These are phyloP conservation scores for Papilio polytes DNA, from an alignment of 1,140 invertebrate genomes.

Conservation along the genomic window DNA sequence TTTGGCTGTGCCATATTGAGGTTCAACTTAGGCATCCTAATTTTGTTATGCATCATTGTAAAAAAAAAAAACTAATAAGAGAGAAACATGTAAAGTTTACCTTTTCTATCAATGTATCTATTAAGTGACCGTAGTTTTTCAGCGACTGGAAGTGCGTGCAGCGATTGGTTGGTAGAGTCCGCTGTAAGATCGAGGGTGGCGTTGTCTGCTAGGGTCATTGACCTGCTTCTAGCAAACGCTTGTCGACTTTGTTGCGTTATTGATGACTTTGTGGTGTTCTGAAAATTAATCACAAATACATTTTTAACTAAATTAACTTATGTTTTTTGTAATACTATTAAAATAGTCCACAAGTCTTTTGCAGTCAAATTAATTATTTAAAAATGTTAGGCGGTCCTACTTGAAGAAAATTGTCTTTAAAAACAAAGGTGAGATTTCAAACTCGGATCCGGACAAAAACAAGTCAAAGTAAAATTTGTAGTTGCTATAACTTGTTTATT, in stretches of 20 bases:
- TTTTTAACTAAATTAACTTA: background rate
- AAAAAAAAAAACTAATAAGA: too few species aligned
- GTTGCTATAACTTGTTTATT: background rate
- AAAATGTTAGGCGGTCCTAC: background rate
- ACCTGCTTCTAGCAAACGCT: slow-evolving; percentile 8
- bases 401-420: background rate
- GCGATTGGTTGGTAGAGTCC: slow-evolving; percentile 66
- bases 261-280: slow-evolving; percentile 39
- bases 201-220: slow-evolving; percentile 49
- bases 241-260: slow-evolving; percentile 38
- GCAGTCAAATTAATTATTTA: background rate
- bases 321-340: too few species aligned
- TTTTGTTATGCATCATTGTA: too few species aligned
- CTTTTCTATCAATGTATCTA: slow-evolving; percentile 73
- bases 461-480: background rate
- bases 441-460: background rate
- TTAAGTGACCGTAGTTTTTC: slow-evolving; percentile 70
- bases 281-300: background rate
- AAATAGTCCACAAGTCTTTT: background rate
- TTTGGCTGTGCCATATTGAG: background rate
- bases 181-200: slow-evolving; percentile 61
- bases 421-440: background rate
- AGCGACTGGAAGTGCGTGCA: slow-evolving; percentile 69
- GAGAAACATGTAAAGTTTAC: slow-evolving; percentile 44
- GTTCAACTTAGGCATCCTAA: too few species aligned